Evolutionary conservation across 2,113 vertebrate species (phyloP).

Genomic region (Dryoscopus gambensis): DNA sequence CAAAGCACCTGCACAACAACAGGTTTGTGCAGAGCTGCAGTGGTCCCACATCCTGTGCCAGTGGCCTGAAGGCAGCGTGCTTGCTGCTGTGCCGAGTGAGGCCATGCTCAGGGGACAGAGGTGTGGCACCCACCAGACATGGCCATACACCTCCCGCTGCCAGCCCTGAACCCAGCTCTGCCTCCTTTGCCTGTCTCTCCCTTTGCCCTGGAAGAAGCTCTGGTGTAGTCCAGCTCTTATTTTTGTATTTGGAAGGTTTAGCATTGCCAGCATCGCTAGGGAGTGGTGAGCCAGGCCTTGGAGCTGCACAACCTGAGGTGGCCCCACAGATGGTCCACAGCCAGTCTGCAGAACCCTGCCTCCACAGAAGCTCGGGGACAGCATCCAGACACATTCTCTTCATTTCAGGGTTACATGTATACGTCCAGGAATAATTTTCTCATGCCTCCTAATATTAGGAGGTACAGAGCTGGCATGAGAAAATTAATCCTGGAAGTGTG

Average conservation of each 20-base stretch:
- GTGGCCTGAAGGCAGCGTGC: neutral
- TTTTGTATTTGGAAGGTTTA: neutral
- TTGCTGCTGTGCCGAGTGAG: neutral
- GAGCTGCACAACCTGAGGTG: neutral
- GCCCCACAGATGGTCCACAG: neutral
- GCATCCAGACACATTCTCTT: neutral
- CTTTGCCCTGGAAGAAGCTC: neutral
- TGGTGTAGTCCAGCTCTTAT: neutral
- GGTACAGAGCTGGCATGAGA: neutral
- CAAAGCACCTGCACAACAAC: neutral
- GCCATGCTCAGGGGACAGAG: neutral
- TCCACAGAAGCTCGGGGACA: neutral
- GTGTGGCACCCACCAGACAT: neutral
- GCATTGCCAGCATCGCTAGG: rapidly evolving
- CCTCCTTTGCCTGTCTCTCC: neutral
- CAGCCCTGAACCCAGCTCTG: neutral
- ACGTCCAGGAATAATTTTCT: neutral
- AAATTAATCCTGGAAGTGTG: neutral
- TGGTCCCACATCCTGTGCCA: neutral
- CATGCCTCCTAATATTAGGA: neutral
- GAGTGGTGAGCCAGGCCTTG: neutral
- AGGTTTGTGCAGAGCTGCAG: neutral
- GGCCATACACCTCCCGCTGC: neutral
- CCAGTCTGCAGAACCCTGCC: neutral
- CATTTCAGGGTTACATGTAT: neutral